Conservation (phyloP, 2,797 vertebrate genomes). For the Cuculus canorus region DNA sequence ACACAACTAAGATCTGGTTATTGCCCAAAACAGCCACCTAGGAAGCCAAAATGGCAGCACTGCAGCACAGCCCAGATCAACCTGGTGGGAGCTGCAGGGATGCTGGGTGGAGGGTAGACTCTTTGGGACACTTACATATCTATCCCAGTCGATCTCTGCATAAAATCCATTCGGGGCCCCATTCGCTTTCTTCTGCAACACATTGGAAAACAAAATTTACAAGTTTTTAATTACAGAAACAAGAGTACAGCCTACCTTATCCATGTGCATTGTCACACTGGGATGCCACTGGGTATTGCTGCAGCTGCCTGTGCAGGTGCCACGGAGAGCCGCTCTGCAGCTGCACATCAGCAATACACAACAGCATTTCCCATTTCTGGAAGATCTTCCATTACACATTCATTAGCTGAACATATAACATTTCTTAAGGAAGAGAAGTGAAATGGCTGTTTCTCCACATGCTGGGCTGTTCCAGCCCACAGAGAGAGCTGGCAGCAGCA, state of each 20-base stretch:
- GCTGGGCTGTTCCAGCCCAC: neutral
- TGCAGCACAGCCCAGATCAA: neutral
- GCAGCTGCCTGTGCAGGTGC: neutral
- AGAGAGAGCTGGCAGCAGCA: neutral
- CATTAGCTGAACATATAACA: neutral
- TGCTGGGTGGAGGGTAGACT: neutral
- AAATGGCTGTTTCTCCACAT: rapidly evolving
- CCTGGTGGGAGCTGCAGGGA: rapidly evolving
- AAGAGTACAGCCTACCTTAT: rapidly evolving
- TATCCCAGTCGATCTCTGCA: slow-evolving; percentile 98
- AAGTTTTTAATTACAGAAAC: rapidly evolving
- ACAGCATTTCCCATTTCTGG: rapidly evolving
- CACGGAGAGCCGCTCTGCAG: rapidly evolving
- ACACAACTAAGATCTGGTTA: no score
- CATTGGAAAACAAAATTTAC: slow-evolving; percentile 34
- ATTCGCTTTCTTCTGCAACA: slow-evolving; percentile 91
- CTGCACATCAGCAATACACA: rapidly evolving
- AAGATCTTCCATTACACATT: neutral
- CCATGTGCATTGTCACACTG: rapidly evolving
- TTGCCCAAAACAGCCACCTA: rapidly evolving
- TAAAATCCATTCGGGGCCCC: slow-evolving; percentile 97
- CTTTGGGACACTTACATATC: slow-evolving; percentile 88
- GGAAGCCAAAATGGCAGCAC: rapidly evolving
- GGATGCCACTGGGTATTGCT: rapidly evolving
- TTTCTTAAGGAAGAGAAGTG: neutral